Percentiles rank a stretch among this genome's conserved stretches.
These are phyloP conservation scores for Anolis apletophallus DNA, from an alignment of 2,797 vertebrate species.

Conservation along the genomic window DNA sequence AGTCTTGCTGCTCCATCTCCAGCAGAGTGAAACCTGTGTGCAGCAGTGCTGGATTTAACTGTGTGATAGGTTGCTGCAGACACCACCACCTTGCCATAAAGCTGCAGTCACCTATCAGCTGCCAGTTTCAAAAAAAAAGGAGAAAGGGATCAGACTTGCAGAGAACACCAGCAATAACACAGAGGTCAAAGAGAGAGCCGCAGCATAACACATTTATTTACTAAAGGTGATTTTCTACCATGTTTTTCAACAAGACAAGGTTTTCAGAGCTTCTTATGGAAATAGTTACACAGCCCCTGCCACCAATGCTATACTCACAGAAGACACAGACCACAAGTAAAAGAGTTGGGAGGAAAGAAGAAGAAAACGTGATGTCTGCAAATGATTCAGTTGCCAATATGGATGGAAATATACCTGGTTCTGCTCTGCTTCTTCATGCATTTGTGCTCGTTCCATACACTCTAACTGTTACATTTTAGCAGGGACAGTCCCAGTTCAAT, in stretches of 20 bases:
- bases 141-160: background rate
- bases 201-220: background rate
- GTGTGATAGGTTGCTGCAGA: background rate
- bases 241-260: background rate
- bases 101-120: background rate
- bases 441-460: too few relatives aligned
- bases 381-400: background rate
- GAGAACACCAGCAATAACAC: background rate
- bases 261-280: background rate
- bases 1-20: background rate
- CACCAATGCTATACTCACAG: background rate
- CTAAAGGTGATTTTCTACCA: background rate
- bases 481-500: too few relatives aligned
- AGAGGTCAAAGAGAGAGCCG: background rate
- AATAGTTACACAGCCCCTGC: background rate
- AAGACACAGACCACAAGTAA: background rate
- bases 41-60: background rate
- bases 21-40: background rate
- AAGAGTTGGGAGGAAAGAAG: background rate
- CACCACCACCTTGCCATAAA: background rate
- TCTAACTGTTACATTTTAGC: too few relatives aligned
- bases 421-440: too few relatives aligned
- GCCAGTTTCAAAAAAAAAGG: background rate
- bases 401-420: background rate
- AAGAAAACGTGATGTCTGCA: background rate